Percentiles rank a stretch among this genome's conserved stretches.
These are phyloP conservation scores for Chymomyza costata DNA, from an alignment of 1,140 invertebrate genomes.

Conservation along the genomic window DNA sequence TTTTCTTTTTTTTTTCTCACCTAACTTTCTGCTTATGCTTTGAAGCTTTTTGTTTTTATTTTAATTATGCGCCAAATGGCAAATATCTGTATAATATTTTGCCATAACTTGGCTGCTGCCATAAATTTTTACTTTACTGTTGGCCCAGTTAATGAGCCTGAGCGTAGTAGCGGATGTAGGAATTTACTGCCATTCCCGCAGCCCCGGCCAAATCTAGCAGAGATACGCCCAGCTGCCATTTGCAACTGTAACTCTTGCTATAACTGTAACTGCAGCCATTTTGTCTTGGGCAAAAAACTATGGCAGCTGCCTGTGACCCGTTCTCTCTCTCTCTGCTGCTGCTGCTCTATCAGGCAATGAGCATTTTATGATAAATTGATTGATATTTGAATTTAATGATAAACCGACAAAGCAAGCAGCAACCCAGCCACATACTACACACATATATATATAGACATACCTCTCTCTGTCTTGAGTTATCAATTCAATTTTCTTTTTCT, in stretches of 20 bases:
- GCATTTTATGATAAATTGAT: conserved; percentile 68
- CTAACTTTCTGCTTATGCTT: background rate
- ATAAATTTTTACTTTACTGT: no score
- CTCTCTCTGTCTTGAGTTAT: conserved; percentile 37
- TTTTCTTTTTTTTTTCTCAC: conserved; percentile 30
- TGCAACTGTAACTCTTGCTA: conserved; percentile 7
- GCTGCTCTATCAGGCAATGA: background rate
- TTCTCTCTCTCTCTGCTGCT: conserved; percentile 17
- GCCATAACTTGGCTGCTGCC: no score
- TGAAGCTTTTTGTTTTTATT: conserved; percentile 18
- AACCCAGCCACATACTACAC: background rate
- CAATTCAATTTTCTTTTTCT: conserved; percentile 57
- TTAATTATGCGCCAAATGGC: conserved; percentile 68
- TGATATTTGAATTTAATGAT: conserved; percentile 74
- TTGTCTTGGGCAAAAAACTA: conserved; percentile 1
- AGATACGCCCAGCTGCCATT: no score
- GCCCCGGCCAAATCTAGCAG: no score
- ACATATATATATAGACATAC: no score
- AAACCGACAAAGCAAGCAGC: conserved; percentile 31
- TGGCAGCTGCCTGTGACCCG: background rate
- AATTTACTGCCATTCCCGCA: no score
- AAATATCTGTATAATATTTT: conserved; percentile 40
- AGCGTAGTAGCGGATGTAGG: no score
- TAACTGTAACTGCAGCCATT: no score
- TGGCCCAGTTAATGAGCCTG: no score